Conservation (phyloP, 2,113 vertebrate genomes). For the Coryphaenoides rupestris region DNA sequence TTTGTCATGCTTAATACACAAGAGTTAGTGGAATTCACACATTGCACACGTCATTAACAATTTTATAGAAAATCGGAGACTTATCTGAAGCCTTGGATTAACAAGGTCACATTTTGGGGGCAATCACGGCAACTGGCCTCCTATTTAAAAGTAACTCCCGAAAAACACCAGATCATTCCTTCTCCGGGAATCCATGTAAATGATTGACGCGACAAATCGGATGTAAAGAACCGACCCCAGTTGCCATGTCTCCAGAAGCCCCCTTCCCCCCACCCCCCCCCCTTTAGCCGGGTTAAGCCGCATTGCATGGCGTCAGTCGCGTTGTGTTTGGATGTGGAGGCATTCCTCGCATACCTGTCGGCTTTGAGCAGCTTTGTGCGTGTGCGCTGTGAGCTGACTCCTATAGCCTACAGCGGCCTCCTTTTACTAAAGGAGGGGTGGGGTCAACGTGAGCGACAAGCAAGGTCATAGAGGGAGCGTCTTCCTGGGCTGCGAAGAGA, state of each 20-base stretch:
- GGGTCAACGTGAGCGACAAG: too few relatives aligned
- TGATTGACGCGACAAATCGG: neutral
- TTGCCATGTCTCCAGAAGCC: neutral
- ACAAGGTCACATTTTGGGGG: too few relatives aligned
- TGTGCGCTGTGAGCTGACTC: conserved; percentile 31
- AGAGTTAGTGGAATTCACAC: too few relatives aligned
- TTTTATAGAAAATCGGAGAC: too few relatives aligned
- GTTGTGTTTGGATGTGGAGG: conserved; percentile 67
- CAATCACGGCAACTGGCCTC: too few relatives aligned
- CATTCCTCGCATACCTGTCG: conserved; percentile 74
- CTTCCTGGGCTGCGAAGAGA: too few relatives aligned
- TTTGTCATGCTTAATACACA: too few relatives aligned
- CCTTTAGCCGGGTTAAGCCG: conserved; percentile 29
- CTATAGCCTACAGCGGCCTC: conserved; percentile 48
- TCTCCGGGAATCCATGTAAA: neutral
- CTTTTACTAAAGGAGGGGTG: neutral
- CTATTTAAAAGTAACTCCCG: too few relatives aligned
- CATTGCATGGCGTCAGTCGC: conserved; percentile 50
- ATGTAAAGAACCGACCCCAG: neutral
- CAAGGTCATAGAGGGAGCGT: too few relatives aligned
- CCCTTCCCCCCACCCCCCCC: neutral
- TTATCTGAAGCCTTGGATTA: too few relatives aligned
- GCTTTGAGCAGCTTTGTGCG: conserved; percentile 66
- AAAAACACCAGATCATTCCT: too few relatives aligned
- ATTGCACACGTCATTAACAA: too few relatives aligned